phyloP scores from a whole-genome alignment of 2,113 vertebrate genomes.

The Psittacus erithacus region DNA sequence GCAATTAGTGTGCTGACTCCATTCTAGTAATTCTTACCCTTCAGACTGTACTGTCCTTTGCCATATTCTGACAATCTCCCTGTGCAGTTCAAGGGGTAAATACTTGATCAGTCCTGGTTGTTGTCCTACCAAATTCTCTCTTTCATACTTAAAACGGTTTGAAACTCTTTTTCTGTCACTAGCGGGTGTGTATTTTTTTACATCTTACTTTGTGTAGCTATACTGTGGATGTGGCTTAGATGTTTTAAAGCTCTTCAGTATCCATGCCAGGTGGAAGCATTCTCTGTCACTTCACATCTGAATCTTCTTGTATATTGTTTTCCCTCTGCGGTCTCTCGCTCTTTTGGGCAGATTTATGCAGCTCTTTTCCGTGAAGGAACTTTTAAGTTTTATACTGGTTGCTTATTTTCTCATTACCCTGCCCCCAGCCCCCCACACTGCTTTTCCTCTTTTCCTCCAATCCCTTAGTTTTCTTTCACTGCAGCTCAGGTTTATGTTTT shows the following conservation, averaged over 20 bases:
- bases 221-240: neutral
- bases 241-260: constrained; percentile 10
- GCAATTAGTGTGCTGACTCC: constrained; percentile 27
- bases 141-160: neutral
- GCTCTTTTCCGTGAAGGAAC: neutral
- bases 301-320: neutral
- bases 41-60: neutral
- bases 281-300: neutral
- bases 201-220: neutral
- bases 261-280: neutral
- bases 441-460: neutral
- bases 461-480: neutral
- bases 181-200: neutral
- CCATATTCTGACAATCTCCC: neutral
- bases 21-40: constrained; percentile 22
- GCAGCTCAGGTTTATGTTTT: neutral
- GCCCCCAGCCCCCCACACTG: neutral
- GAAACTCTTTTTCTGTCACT: neutral
- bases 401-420: neutral
- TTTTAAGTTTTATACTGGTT: neutral
- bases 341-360: constrained; percentile 2
- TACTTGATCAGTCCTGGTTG: neutral
- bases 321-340: neutral
- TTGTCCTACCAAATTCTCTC: neutral
- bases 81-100: neutral